phyloP scores from a whole-genome alignment of 2,888 invertebrate genomes.

The Cephalotes varians region DNA sequence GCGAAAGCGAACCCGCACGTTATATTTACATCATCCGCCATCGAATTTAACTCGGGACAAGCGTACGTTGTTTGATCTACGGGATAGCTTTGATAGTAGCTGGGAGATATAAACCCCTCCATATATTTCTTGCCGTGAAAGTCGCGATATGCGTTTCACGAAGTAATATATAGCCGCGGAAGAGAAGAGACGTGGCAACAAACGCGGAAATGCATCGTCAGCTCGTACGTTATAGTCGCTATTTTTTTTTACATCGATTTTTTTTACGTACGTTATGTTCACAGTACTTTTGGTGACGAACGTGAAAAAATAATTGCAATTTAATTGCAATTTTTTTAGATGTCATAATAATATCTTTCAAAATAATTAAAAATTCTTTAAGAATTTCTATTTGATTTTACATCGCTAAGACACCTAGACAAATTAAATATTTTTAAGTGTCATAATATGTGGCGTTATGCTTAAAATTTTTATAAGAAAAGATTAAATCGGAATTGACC shows the following conservation, averaged over 20 bases:
- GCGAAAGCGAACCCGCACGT: neutral
- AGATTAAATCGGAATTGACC: neutral
- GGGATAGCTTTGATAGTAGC: slow-evolving; percentile 23
- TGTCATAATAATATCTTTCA: neutral
- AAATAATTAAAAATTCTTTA: neutral
- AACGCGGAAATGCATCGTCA: slow-evolving; percentile 25
- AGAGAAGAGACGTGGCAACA: neutral
- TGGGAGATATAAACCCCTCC: slow-evolving; percentile 21
- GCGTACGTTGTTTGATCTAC: slow-evolving; percentile 45
- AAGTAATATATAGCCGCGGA: slow-evolving; percentile 32
- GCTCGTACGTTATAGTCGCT: neutral
- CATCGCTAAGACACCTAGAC: neutral
- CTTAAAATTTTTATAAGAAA: neutral
- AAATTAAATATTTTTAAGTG: neutral
- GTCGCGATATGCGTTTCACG: slow-evolving; percentile 28
- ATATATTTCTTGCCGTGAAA: slow-evolving; percentile 41
- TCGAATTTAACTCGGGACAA: slow-evolving; percentile 37
- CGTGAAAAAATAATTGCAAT: neutral
- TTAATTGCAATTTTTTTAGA: neutral
- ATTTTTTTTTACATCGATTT: slow-evolving; percentile 1
- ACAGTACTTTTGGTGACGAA: neutral
- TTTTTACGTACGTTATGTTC: neutral
- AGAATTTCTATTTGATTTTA: neutral
- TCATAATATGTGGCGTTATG: neutral
- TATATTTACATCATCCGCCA: slow-evolving; percentile 39